Percentiles rank a stretch among this genome's conserved stretches.
phyloP scores from a whole-genome alignment of 2,113 vertebrate genomes.

The Rhodinocichla rosea region DNA sequence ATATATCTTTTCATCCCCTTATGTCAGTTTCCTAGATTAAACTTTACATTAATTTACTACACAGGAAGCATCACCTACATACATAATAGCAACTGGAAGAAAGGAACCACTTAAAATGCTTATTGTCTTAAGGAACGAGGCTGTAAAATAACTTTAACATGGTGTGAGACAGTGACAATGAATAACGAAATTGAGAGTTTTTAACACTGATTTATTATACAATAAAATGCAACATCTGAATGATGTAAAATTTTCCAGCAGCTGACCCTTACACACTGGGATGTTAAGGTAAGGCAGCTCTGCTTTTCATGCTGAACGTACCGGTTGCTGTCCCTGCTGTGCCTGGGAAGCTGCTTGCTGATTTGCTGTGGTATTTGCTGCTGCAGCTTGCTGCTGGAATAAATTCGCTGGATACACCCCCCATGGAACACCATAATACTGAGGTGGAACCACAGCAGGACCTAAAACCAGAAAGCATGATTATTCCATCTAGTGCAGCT shows the following conservation, averaged over 20 bases:
- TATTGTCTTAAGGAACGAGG: background rate
- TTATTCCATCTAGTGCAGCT: background rate
- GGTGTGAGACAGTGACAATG: background rate
- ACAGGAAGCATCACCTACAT: background rate
- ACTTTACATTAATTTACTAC: background rate
- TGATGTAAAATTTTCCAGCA: background rate
- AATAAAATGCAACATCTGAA: background rate
- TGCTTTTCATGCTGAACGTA: conserved; percentile 45
- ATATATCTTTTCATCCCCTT: background rate
- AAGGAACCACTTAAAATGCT: background rate
- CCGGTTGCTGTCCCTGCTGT: conserved; percentile 89
- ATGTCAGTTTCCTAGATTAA: background rate
- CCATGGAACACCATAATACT: conserved; percentile 98
- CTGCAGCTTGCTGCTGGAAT: conserved; percentile 93
- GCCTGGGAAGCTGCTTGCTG: conserved; percentile 93
- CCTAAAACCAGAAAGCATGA: conserved; percentile 69
- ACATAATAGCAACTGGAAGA: background rate
- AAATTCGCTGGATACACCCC: conserved; percentile 97
- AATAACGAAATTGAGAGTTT: background rate
- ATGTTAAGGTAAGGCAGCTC: background rate
- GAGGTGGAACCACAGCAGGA: conserved; percentile 93
- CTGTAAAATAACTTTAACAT: background rate
- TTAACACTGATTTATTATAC: background rate
- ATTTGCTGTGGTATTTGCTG: conserved; percentile 83
- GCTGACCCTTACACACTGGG: background rate